phyloP scores from a whole-genome alignment of 2,113 vertebrate species.

The Callipepla squamata region DNA sequence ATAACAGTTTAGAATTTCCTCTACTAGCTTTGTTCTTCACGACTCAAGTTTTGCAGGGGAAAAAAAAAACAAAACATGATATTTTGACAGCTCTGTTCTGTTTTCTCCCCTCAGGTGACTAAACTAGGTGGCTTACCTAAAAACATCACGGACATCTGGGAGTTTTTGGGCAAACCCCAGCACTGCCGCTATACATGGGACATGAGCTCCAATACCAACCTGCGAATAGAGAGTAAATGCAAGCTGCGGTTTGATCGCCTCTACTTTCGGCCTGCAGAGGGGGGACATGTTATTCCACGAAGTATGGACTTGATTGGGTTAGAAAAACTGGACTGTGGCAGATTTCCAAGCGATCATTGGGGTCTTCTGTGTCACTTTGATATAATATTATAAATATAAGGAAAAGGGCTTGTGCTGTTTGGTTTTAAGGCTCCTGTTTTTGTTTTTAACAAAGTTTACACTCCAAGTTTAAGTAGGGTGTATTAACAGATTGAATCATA shows the following conservation, averaged over 20 bases:
- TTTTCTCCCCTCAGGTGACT: conserved; percentile 78
- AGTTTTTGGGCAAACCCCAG: conserved; percentile 85
- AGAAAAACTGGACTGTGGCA: conserved; percentile 93
- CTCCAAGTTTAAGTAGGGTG: neutral
- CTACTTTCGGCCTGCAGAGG: conserved; percentile 80
- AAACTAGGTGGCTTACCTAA: conserved; percentile 84
- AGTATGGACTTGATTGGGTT: conserved; percentile 89
- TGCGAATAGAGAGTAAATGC: conserved; percentile 69
- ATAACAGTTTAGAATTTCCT: neutral
- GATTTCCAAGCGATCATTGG: conserved; percentile 96
- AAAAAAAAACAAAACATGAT: neutral
- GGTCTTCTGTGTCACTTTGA: conserved; percentile 89
- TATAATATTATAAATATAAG: conserved; percentile 70
- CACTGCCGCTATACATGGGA: conserved; percentile 97
- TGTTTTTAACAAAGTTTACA: neutral
- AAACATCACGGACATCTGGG: conserved; percentile 88
- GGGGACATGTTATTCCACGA: conserved; percentile 77
- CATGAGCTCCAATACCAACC: conserved; percentile 88
- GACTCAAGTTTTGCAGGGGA: neutral
- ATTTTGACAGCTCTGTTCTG: neutral
- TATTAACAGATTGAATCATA: neutral
- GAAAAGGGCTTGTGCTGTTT: neutral
- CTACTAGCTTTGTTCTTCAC: neutral
- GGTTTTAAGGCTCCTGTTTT: neutral
- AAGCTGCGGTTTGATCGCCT: conserved; percentile 91